Evolutionary conservation across 2,113 vertebrate species (phyloP), one percentile per base, ranked within the genome.

Genomic region (Halichoeres trimaculatus): DNA sequence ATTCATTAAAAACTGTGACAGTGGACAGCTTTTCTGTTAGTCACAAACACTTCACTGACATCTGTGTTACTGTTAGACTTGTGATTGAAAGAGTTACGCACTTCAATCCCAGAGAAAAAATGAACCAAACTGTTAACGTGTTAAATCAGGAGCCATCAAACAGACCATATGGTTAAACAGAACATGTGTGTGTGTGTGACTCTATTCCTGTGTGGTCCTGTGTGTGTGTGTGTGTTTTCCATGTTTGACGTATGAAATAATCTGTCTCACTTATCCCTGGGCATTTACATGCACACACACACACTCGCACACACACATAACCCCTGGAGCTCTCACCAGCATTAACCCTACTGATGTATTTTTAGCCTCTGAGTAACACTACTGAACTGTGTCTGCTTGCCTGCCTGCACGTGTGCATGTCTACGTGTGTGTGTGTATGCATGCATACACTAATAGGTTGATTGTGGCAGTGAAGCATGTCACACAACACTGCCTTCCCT

Each of bases 291-390:
- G 14, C 24, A 22, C 51, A 24, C 54, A 10, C 55, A 63, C 40
- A 47, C 63, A 73, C 12, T 7, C 41, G 51, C 64, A 66, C 76
- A 80, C 30, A 74, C 62, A 51, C 1, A 8, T 2, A n/a, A 52
- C 10, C 63, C 80, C 60, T 17, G 3, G 48, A 81, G 83, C 52
- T 81, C 45, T 81, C 51, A 68, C 41, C 69, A 70, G 36, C 71
- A 24, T 71, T 69, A 50, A 69, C 51, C 59, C 22, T 58, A 34
- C 79, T 75, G 57, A 72, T 78, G 62, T 88, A 86, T 88, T 85
- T 88, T 86, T 89, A 89, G 72, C 56, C 47, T 76, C 9, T 73
- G 78, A 88, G 41, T 86, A 74, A 88, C 64, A 58, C 63, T 20
- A 20, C 51, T 4, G 22, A 83, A 36, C 74, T 63, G 54, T 53